Base-by-base conservation (phyloP, 2,797 vertebrate species). In the Coregonus ussuriensis region DNA sequence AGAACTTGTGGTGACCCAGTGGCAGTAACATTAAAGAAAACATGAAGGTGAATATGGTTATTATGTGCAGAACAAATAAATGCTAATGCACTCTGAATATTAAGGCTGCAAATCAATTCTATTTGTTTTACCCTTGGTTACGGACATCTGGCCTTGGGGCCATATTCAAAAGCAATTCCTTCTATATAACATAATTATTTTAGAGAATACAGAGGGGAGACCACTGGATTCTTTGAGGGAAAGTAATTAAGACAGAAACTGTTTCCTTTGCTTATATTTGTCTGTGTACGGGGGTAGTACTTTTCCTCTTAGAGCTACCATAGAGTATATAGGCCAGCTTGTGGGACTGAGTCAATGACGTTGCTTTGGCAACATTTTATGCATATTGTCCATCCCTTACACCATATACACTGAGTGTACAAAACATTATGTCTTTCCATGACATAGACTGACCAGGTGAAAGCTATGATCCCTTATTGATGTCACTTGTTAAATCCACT, bases 21-120 rank as follows among this genome's bases (percentile, higher is more conserved):
- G 88, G 86, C 79, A 16, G 75, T 33, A 1, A 4, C 4, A 33
- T 72, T 91, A 90, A 91, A 91, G 80, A 78, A 78, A 88, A 87
- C 76, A 84, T 88, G 82, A 79, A 80, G 80, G 52, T 11, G 16
- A 88, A 86, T 72, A 76, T 76, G 74, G 81, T 81, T 70, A 74
- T 37, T 81, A 18, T 63, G 51, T 25, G 41, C 70, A 76, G 83
- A 89, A 89, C 80, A 85, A 88, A 91, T 81, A 78, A 74, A 77
- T 76, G 71, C 71, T 80, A 85, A 88, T 56, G 75, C 79, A 6
- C 68, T 29, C 11, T 3, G 56, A 74, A 69, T 78, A 80, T 81
- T 74, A 74, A 81, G 1, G 14, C 14, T 78, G 72, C 82, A 82
- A 82, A 80, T 89, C 72, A 82, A 68, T 82, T 84, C n/a, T 75